A percentile compares a stretch with the other conserved stretches of the same genome.
Conservation (phyloP, 2,113 vertebrate species). For the Zingel zingel region DNA sequence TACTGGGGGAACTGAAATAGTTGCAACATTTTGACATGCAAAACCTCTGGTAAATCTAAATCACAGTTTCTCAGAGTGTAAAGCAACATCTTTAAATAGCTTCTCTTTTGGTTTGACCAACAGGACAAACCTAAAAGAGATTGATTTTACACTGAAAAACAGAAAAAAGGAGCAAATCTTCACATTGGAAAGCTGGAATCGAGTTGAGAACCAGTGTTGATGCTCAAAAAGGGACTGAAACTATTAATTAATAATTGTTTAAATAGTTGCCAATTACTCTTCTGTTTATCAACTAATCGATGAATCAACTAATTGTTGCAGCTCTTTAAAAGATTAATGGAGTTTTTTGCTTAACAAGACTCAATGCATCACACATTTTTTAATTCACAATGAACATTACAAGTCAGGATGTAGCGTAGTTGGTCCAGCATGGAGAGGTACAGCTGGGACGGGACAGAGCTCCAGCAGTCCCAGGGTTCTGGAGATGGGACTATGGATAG, state of each 20-base stretch:
- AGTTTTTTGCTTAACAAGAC: neutral
- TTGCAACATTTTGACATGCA: neutral
- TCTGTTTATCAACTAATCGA: neutral
- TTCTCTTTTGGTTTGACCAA: neutral
- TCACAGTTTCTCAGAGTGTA: too few relatives aligned
- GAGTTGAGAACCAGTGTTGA: neutral
- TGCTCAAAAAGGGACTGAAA: neutral
- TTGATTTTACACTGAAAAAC: neutral
- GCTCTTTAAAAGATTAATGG: neutral
- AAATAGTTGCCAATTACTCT: neutral
- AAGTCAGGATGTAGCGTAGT: neutral
- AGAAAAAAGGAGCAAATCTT: neutral
- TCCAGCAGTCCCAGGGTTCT: neutral
- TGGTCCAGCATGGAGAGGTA: neutral
- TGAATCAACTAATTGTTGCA: neutral
- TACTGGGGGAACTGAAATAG: neutral
- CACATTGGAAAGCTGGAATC: neutral
- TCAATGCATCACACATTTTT: neutral
- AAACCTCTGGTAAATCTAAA: neutral
- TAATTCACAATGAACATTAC: neutral
- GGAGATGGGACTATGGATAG: slow-evolving; percentile 17
- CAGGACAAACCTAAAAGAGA: neutral
- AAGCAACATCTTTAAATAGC: neutral
- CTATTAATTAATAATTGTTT: neutral
- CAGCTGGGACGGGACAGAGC: neutral